Percentiles rank a stretch among this genome's conserved stretches.
Conservation (phyloP, 2,888 invertebrate genomes). For the Leptinotarsa peninsularis region DNA sequence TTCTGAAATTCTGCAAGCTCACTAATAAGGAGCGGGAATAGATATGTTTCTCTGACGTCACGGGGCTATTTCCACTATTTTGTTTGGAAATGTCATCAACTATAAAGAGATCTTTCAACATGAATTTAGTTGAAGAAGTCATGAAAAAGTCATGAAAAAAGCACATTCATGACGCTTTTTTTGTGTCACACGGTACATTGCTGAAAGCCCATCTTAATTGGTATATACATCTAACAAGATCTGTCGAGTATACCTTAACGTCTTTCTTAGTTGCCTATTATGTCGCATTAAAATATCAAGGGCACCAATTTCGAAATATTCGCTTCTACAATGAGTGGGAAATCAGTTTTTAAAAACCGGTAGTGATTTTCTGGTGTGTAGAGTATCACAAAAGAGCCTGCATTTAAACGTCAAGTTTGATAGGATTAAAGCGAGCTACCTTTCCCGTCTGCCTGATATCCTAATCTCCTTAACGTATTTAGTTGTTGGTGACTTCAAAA, state of each 20-base stretch:
- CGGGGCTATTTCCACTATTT: no score
- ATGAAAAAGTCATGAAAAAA: background rate
- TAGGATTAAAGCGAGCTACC: slow-evolving; percentile 57
- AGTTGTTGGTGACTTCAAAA: slow-evolving; percentile 53
- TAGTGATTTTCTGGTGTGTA: slow-evolving; percentile 51
- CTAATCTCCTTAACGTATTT: slow-evolving; percentile 57
- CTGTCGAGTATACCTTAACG: slow-evolving; percentile 43
- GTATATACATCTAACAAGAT: slow-evolving; percentile 23
- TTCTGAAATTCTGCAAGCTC: no score
- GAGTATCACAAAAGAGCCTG: slow-evolving; percentile 50
- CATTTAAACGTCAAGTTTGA: slow-evolving; percentile 59
- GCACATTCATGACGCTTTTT: no score
- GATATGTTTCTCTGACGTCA: no score
- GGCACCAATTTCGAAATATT: slow-evolving; percentile 38
- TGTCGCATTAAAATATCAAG: slow-evolving; percentile 53
- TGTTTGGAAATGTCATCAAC: no score
- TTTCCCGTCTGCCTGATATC: slow-evolving; percentile 43
- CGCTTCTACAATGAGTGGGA: slow-evolving; percentile 48
- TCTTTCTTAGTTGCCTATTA: slow-evolving; percentile 45
- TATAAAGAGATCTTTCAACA: no score
- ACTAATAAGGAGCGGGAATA: no score
- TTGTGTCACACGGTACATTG: background rate
- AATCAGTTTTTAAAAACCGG: slow-evolving; percentile 57
- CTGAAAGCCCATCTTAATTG: background rate
- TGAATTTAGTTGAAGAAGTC: background rate